Evolutionary conservation across 2,113 vertebrate genomes (phyloP).

Genomic region (Acanthisitta chloris): DNA sequence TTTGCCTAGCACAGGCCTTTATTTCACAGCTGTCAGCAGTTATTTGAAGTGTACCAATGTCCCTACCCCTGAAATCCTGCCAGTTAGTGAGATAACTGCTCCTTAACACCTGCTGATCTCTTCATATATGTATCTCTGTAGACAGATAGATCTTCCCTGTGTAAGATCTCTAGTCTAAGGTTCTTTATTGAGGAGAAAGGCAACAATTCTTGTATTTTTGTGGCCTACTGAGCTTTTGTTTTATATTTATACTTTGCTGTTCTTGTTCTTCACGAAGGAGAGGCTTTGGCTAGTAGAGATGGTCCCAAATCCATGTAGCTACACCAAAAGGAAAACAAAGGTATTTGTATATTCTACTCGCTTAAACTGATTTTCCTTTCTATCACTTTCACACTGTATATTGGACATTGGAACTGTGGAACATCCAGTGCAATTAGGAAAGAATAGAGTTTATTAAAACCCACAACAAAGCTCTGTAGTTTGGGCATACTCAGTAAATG

Average conservation of each 20-base stretch:
- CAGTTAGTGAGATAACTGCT: not conserved
- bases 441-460: not conserved
- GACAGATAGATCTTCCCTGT: not conserved
- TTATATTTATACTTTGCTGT: not conserved
- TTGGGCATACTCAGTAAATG: not conserved
- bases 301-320: not conserved
- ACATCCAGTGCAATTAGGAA: not conserved
- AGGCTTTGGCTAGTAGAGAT: not conserved
- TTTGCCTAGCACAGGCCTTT: not conserved
- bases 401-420: not conserved
- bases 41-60: not conserved
- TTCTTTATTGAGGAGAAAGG: not conserved
- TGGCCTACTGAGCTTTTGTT: not conserved
- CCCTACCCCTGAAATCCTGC: not conserved
- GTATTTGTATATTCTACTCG: not conserved
- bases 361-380: not conserved
- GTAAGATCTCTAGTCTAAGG: not conserved
- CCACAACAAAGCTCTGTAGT: not conserved
- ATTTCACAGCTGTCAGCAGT: slow-evolving; percentile 9
- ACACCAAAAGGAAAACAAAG: not conserved
- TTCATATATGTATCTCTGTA: accelerated
- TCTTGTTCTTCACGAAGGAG: not conserved
- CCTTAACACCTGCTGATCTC: not conserved
- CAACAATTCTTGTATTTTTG: not conserved
- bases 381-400: accelerated